Conservation (phyloP, 2,888 invertebrate genomes). For the Pandemis heparana region DNA sequence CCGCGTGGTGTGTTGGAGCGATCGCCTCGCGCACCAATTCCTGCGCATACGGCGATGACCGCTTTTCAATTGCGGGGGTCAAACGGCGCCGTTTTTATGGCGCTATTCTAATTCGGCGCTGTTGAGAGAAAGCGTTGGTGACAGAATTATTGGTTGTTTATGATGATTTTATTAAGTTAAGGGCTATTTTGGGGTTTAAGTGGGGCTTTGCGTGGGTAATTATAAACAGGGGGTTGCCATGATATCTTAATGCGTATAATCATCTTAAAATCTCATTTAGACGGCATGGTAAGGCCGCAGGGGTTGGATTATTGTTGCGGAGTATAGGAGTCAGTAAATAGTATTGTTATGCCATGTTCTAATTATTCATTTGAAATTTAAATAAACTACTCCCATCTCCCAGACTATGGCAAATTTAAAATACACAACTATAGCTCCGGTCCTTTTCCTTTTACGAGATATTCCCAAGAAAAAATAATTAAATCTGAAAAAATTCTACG, state of each 20-base stretch:
- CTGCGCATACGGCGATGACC: conserved; percentile 64
- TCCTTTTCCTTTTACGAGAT: too few relatives aligned
- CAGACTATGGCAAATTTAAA: too few relatives aligned
- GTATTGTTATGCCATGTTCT: too few relatives aligned
- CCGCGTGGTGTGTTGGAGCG: conserved; percentile 68
- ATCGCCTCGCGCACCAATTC: conserved; percentile 75
- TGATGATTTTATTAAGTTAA: conserved; percentile 3
- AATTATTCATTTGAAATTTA: too few relatives aligned
- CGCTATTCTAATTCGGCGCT: conserved; percentile 44
- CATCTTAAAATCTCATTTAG: too few relatives aligned
- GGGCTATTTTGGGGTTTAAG: neutral
- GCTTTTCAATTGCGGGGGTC: conserved; percentile 80
- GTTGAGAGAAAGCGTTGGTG: conserved; percentile 52
- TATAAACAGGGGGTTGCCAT: too few relatives aligned
- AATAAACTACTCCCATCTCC: too few relatives aligned
- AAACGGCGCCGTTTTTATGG: conserved; percentile 59
- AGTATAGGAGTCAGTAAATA: too few relatives aligned
- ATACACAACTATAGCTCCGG: too few relatives aligned
- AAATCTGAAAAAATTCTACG: neutral
- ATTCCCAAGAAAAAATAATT: neutral
- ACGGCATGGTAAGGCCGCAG: neutral
- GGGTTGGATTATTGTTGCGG: neutral
- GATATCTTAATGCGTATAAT: too few relatives aligned
- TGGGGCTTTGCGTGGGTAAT: neutral
- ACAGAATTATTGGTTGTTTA: conserved; percentile 47